Evolutionary conservation across 2,888 invertebrate genomes (phyloP).

Genomic region (Diplolepis rosae): DNA sequence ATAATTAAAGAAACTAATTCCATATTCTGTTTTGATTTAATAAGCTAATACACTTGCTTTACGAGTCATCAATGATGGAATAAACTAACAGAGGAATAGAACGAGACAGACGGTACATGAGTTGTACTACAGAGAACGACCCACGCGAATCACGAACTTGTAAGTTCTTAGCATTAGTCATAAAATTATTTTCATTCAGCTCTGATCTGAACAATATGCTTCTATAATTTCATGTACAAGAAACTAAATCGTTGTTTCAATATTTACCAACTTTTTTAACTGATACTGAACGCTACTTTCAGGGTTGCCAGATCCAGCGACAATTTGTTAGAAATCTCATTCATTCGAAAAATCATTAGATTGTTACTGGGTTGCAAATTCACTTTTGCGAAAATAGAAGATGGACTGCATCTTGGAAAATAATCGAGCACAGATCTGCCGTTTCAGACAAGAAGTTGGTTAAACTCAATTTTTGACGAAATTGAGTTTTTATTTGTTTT

Average conservation of each 20-base stretch:
- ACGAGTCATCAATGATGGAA: neutral
- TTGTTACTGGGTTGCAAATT: no score
- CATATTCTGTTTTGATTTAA: constrained; percentile 18
- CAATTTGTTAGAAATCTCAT: no score
- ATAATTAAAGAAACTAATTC: neutral
- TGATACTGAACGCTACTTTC: neutral
- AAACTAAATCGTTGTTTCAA: neutral
- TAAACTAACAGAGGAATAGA: constrained; percentile 4
- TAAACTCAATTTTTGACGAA: no score
- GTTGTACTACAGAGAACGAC: constrained; percentile 14
- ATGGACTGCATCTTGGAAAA: no score
- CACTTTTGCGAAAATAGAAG: no score
- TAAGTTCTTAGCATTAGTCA: constrained; percentile 13
- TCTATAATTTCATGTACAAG: neutral
- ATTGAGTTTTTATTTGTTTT: no score
- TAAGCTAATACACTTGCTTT: constrained; percentile 18
- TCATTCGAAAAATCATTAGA: no score
- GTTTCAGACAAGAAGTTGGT: no score
- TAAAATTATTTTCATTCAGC: neutral
- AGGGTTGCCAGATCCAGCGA: no score
- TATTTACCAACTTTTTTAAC: neutral
- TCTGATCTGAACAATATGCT: neutral
- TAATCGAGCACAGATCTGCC: no score
- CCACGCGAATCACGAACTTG: neutral
- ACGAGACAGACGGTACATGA: constrained; percentile 22